Conservation (phyloP, 2,888 invertebrate species). For the Drosophila peninsularis region DNA sequence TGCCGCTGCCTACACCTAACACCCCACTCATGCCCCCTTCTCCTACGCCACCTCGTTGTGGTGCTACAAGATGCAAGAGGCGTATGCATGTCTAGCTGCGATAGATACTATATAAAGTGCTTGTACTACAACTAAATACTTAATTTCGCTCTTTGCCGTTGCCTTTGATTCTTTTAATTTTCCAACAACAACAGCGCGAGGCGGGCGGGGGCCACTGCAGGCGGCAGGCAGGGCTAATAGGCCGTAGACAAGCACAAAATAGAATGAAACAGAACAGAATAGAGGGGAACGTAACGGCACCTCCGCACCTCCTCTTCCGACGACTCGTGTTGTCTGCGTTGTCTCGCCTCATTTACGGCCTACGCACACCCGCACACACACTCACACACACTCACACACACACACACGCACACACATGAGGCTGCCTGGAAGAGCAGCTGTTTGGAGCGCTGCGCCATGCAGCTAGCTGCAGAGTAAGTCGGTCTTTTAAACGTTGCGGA, state of each 20-base stretch:
- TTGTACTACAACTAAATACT: constrained; percentile 75
- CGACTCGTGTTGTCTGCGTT: constrained; percentile 51
- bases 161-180: constrained; percentile 80
- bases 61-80: constrained; percentile 43
- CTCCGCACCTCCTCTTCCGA: not conserved
- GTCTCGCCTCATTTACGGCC: constrained; percentile 73
- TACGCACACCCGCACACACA: constrained; percentile 63
- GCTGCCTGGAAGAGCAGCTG: constrained; percentile 74
- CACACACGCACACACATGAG: constrained; percentile 16
- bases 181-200: constrained; percentile 52
- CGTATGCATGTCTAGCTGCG: constrained; percentile 58
- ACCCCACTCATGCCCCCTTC: not conserved
- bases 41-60: not conserved
- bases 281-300: constrained; percentile 21
- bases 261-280: constrained; percentile 40
- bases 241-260: constrained; percentile 33
- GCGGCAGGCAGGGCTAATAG: constrained; percentile 23
- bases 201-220: constrained; percentile 2
- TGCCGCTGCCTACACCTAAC: constrained; percentile 3
- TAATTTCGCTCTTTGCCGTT: constrained; percentile 73
- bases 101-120: constrained; percentile 56
- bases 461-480: constrained; percentile 73
- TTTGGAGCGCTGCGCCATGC: constrained; percentile 60
- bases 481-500: constrained; percentile 71
- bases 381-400: too few species aligned